Evolutionary conservation across 1,140 invertebrate species (phyloP).

Genomic region (Trichogramma pretiosum): DNA sequence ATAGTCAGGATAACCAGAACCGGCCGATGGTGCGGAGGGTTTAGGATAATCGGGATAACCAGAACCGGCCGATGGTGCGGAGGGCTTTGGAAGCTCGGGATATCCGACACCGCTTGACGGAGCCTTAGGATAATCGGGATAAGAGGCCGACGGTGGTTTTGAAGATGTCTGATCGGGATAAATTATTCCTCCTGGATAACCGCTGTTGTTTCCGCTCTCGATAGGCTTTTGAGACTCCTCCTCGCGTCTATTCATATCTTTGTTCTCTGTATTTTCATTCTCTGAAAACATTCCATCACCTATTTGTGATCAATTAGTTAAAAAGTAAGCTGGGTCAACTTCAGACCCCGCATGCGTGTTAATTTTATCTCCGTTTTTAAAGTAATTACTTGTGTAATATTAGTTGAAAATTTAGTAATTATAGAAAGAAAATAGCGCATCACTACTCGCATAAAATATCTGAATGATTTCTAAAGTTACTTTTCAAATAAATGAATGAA

Average conservation of each 20-base stretch:
- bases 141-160: neutral
- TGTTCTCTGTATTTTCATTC: constrained; percentile 21
- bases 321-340: neutral
- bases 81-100: constrained; percentile 10
- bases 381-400: no score
- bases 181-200: constrained; percentile 4
- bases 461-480: no score
- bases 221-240: neutral
- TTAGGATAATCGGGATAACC: constrained; percentile 3
- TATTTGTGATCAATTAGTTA: constrained; percentile 21
- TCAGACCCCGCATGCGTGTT: no score
- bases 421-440: no score
- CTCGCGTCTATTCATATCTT: constrained; percentile 11
- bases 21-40: neutral
- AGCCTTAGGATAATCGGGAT: no score
- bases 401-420: no score
- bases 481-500: no score
- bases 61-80: constrained; percentile 11
- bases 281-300: constrained; percentile 38
- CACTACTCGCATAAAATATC: no score
- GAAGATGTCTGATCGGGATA: neutral
- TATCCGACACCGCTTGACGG: constrained; percentile 1
- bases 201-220: constrained; percentile 13
- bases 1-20: neutral
- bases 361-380: no score